These are phyloP conservation scores for Fulmarus glacialis DNA, from an alignment of 2,113 vertebrate genomes.

Conservation along the genomic window DNA sequence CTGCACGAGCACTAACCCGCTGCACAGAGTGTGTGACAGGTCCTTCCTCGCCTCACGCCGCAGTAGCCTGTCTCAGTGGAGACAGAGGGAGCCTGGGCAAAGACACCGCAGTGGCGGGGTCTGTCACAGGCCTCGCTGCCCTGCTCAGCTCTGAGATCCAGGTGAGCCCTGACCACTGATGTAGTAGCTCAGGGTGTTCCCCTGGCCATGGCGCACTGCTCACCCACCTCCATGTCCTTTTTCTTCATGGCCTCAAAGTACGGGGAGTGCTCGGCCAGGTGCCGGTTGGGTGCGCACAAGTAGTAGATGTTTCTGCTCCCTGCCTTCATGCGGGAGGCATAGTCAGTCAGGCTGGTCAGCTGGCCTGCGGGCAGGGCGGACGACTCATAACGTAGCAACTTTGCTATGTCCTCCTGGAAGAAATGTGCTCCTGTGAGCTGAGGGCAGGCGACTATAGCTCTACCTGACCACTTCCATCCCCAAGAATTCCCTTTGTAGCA, in stretches of 20 bases:
- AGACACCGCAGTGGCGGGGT: rapidly evolving
- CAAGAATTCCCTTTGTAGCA: background rate
- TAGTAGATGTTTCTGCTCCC: conserved; percentile 96
- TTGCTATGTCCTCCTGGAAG: conserved; percentile 90
- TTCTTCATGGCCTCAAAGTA: conserved; percentile 97
- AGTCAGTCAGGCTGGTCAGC: conserved; percentile 89
- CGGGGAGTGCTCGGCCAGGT: conserved; percentile 91
- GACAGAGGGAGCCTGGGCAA: background rate
- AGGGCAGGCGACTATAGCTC: background rate
- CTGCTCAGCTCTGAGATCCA: background rate
- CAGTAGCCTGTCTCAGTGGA: background rate
- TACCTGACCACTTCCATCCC: background rate
- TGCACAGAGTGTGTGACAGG: background rate
- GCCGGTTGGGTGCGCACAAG: conserved; percentile 90
- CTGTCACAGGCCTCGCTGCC: background rate
- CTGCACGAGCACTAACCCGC: background rate
- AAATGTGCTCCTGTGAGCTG: background rate
- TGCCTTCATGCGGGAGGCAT: conserved; percentile 87
- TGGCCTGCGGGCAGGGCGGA: conserved; percentile 86
- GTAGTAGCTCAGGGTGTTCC: background rate
- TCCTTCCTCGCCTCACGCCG: background rate
- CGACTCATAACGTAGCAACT: conserved; percentile 90
- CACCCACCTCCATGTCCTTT: conserved; percentile 91
- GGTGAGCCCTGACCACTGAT: background rate
- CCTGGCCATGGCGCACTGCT: background rate